phyloP scores from a whole-genome alignment of 2,113 vertebrate genomes.

The Bubo scandiacus region DNA sequence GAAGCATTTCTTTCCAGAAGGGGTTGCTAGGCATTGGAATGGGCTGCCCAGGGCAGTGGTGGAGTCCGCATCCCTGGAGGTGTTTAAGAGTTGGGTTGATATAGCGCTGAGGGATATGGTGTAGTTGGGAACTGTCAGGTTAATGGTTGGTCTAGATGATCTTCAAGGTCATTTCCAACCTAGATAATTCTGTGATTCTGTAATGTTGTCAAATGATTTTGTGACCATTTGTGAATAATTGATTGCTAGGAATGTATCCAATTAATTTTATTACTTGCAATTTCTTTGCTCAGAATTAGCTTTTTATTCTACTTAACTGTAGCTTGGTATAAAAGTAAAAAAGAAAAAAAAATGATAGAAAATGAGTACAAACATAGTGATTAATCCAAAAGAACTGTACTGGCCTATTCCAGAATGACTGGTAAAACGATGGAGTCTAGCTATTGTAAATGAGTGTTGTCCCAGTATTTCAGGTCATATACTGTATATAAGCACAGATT shows the following conservation, averaged over 20 bases:
- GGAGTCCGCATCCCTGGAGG: no score
- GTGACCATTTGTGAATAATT: background rate
- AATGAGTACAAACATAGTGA: background rate
- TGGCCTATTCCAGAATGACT: background rate
- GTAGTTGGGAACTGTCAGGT: no score
- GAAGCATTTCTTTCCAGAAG: no score
- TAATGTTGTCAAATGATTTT: background rate
- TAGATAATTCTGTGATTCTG: no score
- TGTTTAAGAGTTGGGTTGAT: no score
- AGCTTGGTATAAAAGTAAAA: background rate
- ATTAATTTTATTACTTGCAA: background rate
- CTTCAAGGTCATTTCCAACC: no score
- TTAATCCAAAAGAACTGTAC: background rate
- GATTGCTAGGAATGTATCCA: background rate
- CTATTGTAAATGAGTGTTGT: background rate
- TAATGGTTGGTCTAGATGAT: no score
- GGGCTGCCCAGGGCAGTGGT: no score
- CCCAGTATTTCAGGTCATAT: background rate
- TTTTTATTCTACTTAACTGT: background rate
- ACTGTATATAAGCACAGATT: background rate
- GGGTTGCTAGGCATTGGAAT: no score
- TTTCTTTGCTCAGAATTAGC: background rate
- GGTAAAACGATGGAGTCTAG: background rate
- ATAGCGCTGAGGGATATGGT: no score
- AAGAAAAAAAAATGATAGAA: background rate